Percentiles rank a stretch among this genome's conserved stretches.
phyloP scores from a whole-genome alignment of 2,797 vertebrate species.

The Orestias chungarensis region DNA sequence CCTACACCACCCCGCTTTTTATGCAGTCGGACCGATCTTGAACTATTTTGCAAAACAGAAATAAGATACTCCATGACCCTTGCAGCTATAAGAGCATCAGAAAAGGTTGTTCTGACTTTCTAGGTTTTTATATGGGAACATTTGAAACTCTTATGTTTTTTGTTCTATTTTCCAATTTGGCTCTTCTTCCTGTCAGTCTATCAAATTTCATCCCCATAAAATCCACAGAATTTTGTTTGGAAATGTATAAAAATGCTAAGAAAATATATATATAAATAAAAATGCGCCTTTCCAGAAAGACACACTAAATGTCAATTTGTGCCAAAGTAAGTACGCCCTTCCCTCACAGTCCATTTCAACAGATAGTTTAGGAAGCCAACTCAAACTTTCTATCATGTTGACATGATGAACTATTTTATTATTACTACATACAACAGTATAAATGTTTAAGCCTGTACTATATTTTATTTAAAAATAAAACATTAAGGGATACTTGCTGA shows the following conservation, averaged over 20 bases:
- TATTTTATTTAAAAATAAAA: conserved; percentile 6
- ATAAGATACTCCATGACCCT: no score
- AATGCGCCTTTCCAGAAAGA: conserved; percentile 1
- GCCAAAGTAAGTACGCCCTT: conserved; percentile 59
- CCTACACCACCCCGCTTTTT: no score
- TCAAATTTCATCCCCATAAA: background rate
- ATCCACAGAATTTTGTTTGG: background rate
- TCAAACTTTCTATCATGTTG: conserved; percentile 44
- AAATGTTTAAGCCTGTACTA: conserved; percentile 30
- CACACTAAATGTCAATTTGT: conserved; percentile 10
- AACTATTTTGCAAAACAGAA: background rate
- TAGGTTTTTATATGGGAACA: background rate
- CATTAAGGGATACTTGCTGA: conserved; percentile 34
- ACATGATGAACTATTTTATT: conserved; percentile 29
- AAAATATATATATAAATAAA: background rate
- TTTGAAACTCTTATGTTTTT: background rate
- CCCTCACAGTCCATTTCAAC: conserved; percentile 36
- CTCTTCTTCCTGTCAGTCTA: background rate
- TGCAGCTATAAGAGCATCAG: background rate
- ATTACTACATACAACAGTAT: conserved; percentile 28
- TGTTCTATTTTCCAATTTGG: background rate
- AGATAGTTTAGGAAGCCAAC: conserved; percentile 41
- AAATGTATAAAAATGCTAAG: background rate
- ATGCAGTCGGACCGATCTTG: background rate
- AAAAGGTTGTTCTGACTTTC: background rate